Evolutionary conservation across 2,888 invertebrate genomes (phyloP).

Genomic region (Sminthurides aquaticus): DNA sequence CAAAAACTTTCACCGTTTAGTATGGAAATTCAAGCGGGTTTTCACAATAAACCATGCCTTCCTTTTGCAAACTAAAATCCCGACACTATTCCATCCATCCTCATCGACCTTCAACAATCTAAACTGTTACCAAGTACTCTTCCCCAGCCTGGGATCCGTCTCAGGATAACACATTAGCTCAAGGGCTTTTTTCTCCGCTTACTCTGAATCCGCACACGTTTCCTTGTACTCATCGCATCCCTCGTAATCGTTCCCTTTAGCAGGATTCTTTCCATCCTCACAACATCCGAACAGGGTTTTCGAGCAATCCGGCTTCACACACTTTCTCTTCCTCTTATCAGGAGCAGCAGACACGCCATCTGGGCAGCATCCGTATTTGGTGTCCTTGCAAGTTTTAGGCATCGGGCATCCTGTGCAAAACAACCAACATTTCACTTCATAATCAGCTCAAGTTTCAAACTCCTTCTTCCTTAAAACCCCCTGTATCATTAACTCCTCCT

Average conservation of each 20-base stretch:
- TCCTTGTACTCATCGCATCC: slow-evolving; percentile 56
- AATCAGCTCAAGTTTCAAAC: too few relatives aligned
- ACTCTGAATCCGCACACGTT: slow-evolving; percentile 45
- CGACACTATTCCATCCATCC: too few relatives aligned
- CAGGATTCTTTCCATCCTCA: slow-evolving; percentile 64
- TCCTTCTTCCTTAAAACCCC: too few relatives aligned
- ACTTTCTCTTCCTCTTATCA: slow-evolving; percentile 65
- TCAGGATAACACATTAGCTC: not conserved
- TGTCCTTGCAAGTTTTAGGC: slow-evolving; percentile 66
- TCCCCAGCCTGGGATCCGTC: not conserved
- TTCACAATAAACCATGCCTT: too few relatives aligned
- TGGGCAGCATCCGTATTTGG: slow-evolving; percentile 70
- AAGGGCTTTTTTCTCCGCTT: slow-evolving; percentile 32
- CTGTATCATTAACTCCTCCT: too few relatives aligned
- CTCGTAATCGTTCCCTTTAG: slow-evolving; percentile 72
- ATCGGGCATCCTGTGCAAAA: slow-evolving; percentile 59
- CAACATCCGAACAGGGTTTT: slow-evolving; percentile 83
- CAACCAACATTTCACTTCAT: not conserved
- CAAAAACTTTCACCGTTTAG: too few relatives aligned
- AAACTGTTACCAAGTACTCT: not conserved
- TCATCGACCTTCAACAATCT: not conserved
- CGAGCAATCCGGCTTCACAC: slow-evolving; percentile 64
- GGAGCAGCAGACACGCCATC: slow-evolving; percentile 71
- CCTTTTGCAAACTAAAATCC: too few relatives aligned
- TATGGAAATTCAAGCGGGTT: too few relatives aligned